phyloP scores from a whole-genome alignment of 2,888 invertebrate genomes.

The Antheraea yamamai region DNA sequence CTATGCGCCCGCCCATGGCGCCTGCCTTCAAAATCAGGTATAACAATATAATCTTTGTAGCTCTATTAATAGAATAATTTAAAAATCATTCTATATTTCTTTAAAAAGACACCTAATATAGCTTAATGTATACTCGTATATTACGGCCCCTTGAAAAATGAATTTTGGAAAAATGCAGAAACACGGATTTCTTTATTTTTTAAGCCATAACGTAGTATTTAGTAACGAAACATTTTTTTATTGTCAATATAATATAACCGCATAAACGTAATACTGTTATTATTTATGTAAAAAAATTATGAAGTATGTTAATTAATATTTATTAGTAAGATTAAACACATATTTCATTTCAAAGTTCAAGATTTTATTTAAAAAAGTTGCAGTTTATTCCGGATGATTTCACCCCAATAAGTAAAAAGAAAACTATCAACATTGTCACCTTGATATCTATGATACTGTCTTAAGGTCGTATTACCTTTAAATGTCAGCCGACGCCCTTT shows the following conservation, averaged over 20 bases:
- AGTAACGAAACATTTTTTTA: too few species aligned
- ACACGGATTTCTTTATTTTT: not conserved
- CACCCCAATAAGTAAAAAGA: not conserved
- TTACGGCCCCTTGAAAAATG: not conserved
- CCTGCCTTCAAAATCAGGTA: constrained; percentile 66
- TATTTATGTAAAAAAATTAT: not conserved
- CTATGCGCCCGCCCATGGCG: constrained; percentile 78
- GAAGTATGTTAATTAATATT: too few species aligned
- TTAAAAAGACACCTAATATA: not conserved
- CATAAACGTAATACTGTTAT: not conserved
- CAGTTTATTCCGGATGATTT: not conserved
- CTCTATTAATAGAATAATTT: constrained; percentile 16
- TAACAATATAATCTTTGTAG: constrained; percentile 19
- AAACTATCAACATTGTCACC: not conserved
- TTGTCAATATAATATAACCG: too few species aligned
- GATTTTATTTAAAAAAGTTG: not conserved
- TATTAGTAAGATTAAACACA: too few species aligned
- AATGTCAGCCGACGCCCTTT: not conserved
- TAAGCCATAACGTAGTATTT: too few species aligned
- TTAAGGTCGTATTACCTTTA: not conserved
- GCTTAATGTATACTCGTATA: too few species aligned
- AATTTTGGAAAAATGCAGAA: not conserved
- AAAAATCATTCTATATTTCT: not conserved
- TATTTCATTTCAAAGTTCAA: too few species aligned
- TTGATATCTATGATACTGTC: not conserved